Base-by-base conservation (phyloP, 2,113 vertebrate genomes). In the Pipa parva region DNA sequence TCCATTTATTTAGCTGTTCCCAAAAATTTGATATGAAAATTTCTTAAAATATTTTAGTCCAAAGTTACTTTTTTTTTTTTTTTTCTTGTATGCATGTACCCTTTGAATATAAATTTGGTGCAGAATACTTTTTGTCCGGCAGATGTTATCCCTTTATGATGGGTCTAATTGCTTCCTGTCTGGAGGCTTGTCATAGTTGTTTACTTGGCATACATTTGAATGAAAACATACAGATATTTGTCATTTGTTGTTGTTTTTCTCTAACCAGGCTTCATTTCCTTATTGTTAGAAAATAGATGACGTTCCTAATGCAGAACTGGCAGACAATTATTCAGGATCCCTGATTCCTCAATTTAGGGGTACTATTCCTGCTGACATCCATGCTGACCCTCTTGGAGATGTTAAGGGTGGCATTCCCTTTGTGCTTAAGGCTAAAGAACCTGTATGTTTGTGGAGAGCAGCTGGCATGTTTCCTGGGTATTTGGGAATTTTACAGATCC, bases 401-500 rank as follows among this genome's bases (percentile, higher is more conserved):
- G 26, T 28, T 3, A 28, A 29, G 10, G 11, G 36, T 17, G 27
- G 20, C 9, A 9, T 63, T 18, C 52, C 55, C 1, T 76, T 73
- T 42, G 17, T 71, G 13, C 27, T 59, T 3, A 63, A 56, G 13
- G 9, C 36, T 7, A 20, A 59, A 52, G 70, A 72, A 13, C 15
- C 48, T 11, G 63, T 12, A 17, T 37, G 1, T 62, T 39, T 15
- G 3, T 69, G 3, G 71, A 73, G 65, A 42, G 50, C 37, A 24
- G 57, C 31, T 2, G 31, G 61, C 5, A n/a, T 72, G 24, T 50
- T 74, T n/a, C 75, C 75, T 10, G 54, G 72, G 2, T 76, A 71
- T 1, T 3, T 76, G 56, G 75, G 62, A 10, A 24, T 76, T 3
- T 26, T 74, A 5, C 72, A 76, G 22, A 50, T 76, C 25, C 65